Conservation (phyloP, 2,113 vertebrate genomes). For the Egretta garzetta region DNA sequence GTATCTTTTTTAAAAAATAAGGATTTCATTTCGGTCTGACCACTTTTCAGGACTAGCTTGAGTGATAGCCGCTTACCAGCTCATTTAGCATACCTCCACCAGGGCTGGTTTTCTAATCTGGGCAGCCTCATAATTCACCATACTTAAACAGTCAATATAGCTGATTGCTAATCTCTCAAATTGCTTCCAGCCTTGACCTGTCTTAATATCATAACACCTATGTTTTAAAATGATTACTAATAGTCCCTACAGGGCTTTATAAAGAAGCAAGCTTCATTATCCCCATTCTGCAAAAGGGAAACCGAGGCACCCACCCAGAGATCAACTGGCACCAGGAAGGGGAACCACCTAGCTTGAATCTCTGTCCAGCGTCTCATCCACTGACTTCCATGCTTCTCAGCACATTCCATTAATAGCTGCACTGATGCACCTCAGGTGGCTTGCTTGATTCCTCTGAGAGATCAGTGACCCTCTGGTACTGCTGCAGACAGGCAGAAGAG, state of each 20-base stretch:
- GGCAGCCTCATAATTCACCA: background rate
- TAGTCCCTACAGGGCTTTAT: background rate
- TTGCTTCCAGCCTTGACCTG: background rate
- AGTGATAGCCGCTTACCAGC: background rate
- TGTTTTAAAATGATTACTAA: accelerated
- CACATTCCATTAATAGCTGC: background rate
- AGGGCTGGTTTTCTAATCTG: background rate
- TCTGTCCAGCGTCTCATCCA: background rate
- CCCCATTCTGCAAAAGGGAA: background rate
- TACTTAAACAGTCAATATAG: background rate
- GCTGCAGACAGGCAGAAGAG: background rate
- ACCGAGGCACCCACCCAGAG: background rate
- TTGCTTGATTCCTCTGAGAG: background rate
- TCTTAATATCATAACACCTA: background rate
- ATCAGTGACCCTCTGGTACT: background rate
- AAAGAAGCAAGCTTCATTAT: background rate
- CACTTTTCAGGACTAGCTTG: background rate
- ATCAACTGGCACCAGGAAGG: background rate
- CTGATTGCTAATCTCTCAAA: background rate
- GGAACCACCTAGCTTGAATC: background rate
- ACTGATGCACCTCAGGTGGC: background rate
- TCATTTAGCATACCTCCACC: background rate
- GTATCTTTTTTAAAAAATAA: background rate
- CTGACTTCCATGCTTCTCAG: accelerated
- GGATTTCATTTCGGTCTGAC: background rate